Evolutionary conservation across 2,888 invertebrate genomes (phyloP), one percentile per base, ranked within the genome.

Genomic region (Julus scandinavius): DNA sequence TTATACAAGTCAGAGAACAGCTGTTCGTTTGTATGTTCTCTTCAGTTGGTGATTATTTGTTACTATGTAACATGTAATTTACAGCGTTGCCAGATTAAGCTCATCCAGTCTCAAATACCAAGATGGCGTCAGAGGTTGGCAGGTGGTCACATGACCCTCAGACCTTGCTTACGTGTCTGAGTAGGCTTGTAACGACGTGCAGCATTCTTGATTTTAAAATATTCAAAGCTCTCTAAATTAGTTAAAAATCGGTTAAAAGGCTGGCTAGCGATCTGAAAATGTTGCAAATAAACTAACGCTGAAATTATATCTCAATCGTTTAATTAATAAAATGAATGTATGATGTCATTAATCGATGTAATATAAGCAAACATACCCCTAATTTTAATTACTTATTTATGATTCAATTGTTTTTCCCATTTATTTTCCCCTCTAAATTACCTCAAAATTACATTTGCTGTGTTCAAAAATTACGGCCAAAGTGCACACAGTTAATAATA

Each of bases 401-500:
- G 41, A 54, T 7, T 15, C 54, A 2, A 7, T 38, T 29, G 13
- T 11, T 80, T 80, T 80, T 80, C 38, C 38, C 11, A 1, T 38
- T 80, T 9, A 38, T 2, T 38, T 63, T 63, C 9, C 7, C 20
- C 4, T 17, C n/a, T 17, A n/a, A 58, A 58, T 17, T 58, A n/a
- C 58, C 15, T 58, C 17, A n/a, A 29, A 72, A 72, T 72, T 72
- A 29, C 72, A 72, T n/a, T 72, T 29, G 72, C 72, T 6, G 29
- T 72, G 80, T 80, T 80, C 29, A 38, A 80, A 29, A 29, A 80
- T 29, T 80, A 80, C 80, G 80, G 80, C 80, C 80, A 80, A 80
- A 80, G 80, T 80, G 80, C 80, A 80, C 80, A 80, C 80, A 38
- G 80, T 80, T 80, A 80, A 80, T 38, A 80, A 80, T 38, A 80